A percentile compares a stretch with the other conserved stretches of the same genome.
Evolutionary conservation across 2,797 vertebrate species (phyloP).

Genomic region (Poeciliopsis turneri): DNA sequence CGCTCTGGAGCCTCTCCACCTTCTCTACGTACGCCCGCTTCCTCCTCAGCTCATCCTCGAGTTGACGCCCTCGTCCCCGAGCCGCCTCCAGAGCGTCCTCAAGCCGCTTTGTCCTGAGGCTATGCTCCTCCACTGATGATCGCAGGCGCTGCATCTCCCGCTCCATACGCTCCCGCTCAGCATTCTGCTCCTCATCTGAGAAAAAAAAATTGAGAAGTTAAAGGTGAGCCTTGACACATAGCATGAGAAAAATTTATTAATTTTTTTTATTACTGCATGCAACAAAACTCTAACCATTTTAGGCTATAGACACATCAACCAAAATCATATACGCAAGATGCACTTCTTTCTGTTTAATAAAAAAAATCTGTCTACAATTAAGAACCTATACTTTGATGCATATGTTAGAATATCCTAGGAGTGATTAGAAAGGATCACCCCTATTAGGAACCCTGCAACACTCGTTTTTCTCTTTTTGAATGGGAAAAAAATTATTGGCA

Average conservation of each 20-base stretch:
- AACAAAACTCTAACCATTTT: not conserved
- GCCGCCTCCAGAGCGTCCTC: conserved; percentile 89
- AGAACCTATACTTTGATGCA: not conserved
- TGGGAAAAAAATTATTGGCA: not conserved
- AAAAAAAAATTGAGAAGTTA: not conserved
- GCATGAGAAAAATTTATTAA: not conserved
- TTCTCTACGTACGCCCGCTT: conserved; percentile 95
- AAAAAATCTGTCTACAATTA: not conserved
- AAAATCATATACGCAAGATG: not conserved
- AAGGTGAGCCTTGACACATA: not conserved
- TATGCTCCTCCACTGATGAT: conserved; percentile 86
- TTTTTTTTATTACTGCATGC: not conserved
- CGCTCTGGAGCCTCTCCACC: conserved; percentile 94
- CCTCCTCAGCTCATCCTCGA: conserved; percentile 90
- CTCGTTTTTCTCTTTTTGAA: not conserved
- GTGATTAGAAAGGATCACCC: not conserved
- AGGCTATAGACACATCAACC: not conserved
- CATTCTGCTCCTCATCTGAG: conserved; percentile 75
- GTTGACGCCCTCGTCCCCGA: conserved; percentile 85
- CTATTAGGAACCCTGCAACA: not conserved
- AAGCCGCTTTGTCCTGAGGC: conserved; percentile 80
- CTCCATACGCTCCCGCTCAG: conserved; percentile 86
- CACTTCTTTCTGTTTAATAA: not conserved
- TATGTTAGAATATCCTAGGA: not conserved
- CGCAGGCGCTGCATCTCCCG: conserved; percentile 86